Evolutionary conservation across 2,888 invertebrate genomes (phyloP).

Genomic region (Thera britannica): DNA sequence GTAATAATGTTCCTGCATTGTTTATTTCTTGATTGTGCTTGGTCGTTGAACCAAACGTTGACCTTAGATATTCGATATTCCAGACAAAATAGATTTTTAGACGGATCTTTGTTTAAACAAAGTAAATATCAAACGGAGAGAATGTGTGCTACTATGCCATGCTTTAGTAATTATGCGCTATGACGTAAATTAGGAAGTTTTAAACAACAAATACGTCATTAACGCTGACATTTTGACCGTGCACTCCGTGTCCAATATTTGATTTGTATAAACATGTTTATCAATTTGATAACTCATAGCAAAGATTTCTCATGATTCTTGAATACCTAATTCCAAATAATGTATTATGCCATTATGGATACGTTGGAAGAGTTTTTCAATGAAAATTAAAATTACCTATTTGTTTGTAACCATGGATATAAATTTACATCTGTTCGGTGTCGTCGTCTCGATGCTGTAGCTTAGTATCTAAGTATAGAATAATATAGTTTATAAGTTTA

Average conservation of each 20-base stretch:
- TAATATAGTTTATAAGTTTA: too few relatives aligned
- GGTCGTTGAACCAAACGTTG: neutral
- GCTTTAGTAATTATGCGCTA: neutral
- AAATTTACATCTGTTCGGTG: too few relatives aligned
- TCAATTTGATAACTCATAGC: slow-evolving; percentile 4
- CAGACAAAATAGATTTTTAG: neutral
- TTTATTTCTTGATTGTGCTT: slow-evolving; percentile 11
- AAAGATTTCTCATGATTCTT: slow-evolving; percentile 7
- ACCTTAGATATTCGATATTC: neutral
- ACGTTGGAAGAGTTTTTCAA: too few relatives aligned
- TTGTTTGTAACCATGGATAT: too few relatives aligned
- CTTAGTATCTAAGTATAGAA: too few relatives aligned
- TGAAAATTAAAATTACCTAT: too few relatives aligned
- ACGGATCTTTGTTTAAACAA: neutral
- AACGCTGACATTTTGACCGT: slow-evolving; percentile 9
- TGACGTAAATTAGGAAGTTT: slow-evolving; percentile 12
- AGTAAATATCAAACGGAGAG: too few relatives aligned
- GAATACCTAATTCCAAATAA: neutral
- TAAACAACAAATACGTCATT: slow-evolving; percentile 6
- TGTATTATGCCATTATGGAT: too few relatives aligned
- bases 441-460: too few relatives aligned
- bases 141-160: neutral
- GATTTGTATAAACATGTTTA: slow-evolving; percentile 19
- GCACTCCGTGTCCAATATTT: neutral
- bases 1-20: neutral